A percentile compares a stretch with the other conserved stretches of the same genome.
phyloP scores from a whole-genome alignment of 92 coral and sea anemone species.

The Porites cylindrica region DNA sequence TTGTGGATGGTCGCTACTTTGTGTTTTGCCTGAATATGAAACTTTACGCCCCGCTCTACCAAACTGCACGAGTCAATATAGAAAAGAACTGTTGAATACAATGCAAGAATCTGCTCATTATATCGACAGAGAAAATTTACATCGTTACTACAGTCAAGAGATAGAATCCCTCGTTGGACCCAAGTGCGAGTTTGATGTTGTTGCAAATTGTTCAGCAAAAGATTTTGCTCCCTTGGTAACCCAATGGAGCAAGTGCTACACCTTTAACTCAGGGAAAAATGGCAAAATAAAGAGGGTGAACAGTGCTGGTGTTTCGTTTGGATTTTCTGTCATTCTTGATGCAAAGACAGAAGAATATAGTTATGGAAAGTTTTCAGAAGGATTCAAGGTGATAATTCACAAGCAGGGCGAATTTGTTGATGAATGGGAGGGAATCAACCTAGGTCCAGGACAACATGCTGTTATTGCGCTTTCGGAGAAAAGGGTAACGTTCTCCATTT shows the following conservation, averaged over 20 bases:
- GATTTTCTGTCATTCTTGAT: slow-evolving; percentile 44
- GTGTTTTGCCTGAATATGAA: not conserved
- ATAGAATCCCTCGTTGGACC: not conserved
- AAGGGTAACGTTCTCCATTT: slow-evolving; percentile 29
- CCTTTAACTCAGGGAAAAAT: slow-evolving; percentile 53
- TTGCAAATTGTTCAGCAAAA: not conserved
- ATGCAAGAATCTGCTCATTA: slow-evolving; percentile 4
- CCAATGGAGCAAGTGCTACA: slow-evolving; percentile 50
- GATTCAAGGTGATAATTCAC: slow-evolving; percentile 49
- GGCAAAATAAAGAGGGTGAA: not conserved
- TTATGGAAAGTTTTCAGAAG: slow-evolving; percentile 38
- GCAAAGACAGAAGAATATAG: slow-evolving; percentile 26
- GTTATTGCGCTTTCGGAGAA: slow-evolving; percentile 40
- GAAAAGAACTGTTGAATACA: not conserved
- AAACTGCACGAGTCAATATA: slow-evolving; percentile 45
- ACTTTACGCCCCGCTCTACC: not conserved
- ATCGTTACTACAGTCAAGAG: slow-evolving; percentile 36
- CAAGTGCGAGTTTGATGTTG: slow-evolving; percentile 14
- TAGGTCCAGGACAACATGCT: slow-evolving; percentile 58
- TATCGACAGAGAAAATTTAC: slow-evolving; percentile 16
- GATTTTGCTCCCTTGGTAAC: slow-evolving; percentile 32
- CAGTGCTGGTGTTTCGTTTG: slow-evolving; percentile 19
- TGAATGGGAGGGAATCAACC: slow-evolving; percentile 47
- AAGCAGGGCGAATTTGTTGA: slow-evolving; percentile 48
- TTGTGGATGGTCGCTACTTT: slow-evolving; percentile 53